Evolutionary conservation across 2,888 invertebrate species (phyloP).

Genomic region (Meghimatium bilineatum): DNA sequence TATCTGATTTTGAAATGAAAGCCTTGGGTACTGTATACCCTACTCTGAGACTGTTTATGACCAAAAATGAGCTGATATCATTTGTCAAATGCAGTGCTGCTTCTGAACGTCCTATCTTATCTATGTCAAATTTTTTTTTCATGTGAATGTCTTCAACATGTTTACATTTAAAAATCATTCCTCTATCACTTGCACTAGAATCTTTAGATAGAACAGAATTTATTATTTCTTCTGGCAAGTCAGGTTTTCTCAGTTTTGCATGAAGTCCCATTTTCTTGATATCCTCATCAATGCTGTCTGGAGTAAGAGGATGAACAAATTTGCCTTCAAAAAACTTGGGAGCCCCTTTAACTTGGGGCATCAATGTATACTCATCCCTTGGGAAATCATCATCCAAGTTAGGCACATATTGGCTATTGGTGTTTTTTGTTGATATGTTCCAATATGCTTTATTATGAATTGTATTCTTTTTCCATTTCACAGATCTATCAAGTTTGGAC

Average conservation of each 20-base stretch:
- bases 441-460: constrained; percentile 45
- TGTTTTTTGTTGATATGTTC: constrained; percentile 59
- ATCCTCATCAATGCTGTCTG: constrained; percentile 38
- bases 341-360: constrained; percentile 63
- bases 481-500: constrained; percentile 5
- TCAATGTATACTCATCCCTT: constrained; percentile 73
- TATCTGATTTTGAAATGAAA: neutral
- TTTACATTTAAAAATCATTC: constrained; percentile 71
- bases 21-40: neutral
- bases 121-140: constrained; percentile 68
- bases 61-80: constrained; percentile 67
- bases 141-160: constrained; percentile 72
- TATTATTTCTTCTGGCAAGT: constrained; percentile 67
- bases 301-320: constrained; percentile 54
- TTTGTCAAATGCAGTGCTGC: constrained; percentile 68
- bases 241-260: constrained; percentile 59
- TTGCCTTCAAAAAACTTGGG: constrained; percentile 69
- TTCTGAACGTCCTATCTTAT: constrained; percentile 63
- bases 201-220: constrained; percentile 60
- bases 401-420: constrained; percentile 63
- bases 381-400: constrained; percentile 74
- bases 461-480: neutral
- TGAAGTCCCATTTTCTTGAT: constrained; percentile 51
- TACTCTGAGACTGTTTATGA: constrained; percentile 61
- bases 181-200: constrained; percentile 62